These are phyloP conservation scores for Aphidius colemani DNA, from an alignment of 2,888 invertebrate genomes.

Conservation along the genomic window DNA sequence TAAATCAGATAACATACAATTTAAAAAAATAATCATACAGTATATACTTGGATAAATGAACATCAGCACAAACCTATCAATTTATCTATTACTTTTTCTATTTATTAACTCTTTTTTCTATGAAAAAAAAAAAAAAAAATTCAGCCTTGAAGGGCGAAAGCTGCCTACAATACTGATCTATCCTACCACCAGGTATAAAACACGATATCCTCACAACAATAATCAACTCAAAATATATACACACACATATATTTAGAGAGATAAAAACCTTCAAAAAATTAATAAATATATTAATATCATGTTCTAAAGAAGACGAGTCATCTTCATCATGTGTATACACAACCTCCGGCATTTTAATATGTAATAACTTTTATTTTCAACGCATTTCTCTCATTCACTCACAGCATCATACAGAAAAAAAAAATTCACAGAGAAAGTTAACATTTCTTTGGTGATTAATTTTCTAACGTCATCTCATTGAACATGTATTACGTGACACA, in stretches of 20 bases:
- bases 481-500: conserved; percentile 7
- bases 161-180: conserved; percentile 41
- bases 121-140: conserved; percentile 20
- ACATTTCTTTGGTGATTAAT: conserved; percentile 11
- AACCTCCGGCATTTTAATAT: not conserved
- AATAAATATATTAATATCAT: conserved; percentile 1
- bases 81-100: too few relatives aligned
- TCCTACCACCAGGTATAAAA: not conserved
- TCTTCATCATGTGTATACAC: not conserved
- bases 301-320: conserved; percentile 7
- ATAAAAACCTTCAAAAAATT: not conserved
- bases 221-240: not conserved
- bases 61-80: too few relatives aligned
- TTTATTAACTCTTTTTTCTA: not conserved
- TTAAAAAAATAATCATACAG: too few relatives aligned
- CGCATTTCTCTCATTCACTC: conserved; percentile 1
- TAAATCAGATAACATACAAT: too few relatives aligned
- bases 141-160: conserved; percentile 58
- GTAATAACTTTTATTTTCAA: conserved; percentile 14
- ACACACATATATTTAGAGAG: not conserved
- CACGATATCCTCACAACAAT: not conserved
- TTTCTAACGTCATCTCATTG: conserved; percentile 2
- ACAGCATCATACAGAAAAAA: too few relatives aligned
- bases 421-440: conserved; percentile 7
- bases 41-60: too few relatives aligned